Evolutionary conservation across 2,113 vertebrate genomes (phyloP), one percentile per base, ranked within the genome.

Genomic region (Phainopepla nitens): DNA sequence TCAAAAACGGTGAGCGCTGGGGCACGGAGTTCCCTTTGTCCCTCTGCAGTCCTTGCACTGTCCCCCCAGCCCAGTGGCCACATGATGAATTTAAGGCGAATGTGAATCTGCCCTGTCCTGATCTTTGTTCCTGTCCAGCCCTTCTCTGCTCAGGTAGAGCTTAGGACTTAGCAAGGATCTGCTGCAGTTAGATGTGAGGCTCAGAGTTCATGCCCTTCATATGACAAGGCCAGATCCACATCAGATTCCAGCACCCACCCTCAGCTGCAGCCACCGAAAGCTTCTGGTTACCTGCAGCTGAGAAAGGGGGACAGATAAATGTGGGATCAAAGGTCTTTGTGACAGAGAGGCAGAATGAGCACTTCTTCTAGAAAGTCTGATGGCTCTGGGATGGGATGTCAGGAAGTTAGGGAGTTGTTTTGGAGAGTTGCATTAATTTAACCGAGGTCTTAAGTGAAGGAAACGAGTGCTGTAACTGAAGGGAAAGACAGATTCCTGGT

Each of bases 1-100:
- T 99, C 99, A 54, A 99, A 99, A 96, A 99, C 99, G 95, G 99
- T 99, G 68, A 97, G 98, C 94, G 1, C 1, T 9, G 51, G 45
- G 17, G 15, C 23, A 2, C 13, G 15, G 39, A 15, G n/a, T 42
- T 36, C 25, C 75, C 47, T n/a, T 8, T 6, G 18, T 77, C 17
- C 20, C 53, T 35, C 3, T 53, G 33, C 29, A 7, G 8, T 27
- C 35, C 42, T 36, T 36, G 31, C 28, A 47, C 64, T 56, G 19
- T 62, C 45, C n/a, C 64, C 36, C 56, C 70, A 72, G 33, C 41
- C 51, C 77, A 53, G 87, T 51, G 80, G 87, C 97, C 97, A 75
- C 10, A 2, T 97, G 98, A 98, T 98, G 97, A 98, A 39, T 87
- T 91, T 79, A 98, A 98, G 98, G 98, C 97, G 98, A 98, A 98